phyloP scores from a whole-genome alignment of 2,797 vertebrate genomes.

The Sus cebifrons region DNA sequence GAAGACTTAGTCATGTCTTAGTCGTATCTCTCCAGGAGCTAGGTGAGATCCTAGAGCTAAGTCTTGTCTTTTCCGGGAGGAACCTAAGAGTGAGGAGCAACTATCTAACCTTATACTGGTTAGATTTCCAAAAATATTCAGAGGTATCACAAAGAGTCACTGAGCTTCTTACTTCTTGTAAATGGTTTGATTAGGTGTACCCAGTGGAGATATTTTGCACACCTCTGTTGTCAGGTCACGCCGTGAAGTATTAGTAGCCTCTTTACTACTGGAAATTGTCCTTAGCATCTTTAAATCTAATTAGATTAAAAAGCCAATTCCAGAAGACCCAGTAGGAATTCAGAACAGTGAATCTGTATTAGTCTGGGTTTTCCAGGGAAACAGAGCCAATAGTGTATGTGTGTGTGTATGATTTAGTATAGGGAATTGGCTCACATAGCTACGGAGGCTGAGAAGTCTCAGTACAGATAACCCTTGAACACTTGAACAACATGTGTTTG shows the following conservation, averaged over 20 bases:
- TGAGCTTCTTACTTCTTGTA: background rate
- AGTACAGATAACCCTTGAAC: no score
- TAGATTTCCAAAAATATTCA: background rate
- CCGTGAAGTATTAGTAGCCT: background rate
- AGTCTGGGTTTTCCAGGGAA: background rate
- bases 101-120: background rate
- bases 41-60: no score
- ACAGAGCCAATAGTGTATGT: background rate
- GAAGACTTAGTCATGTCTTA: no score
- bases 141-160: background rate
- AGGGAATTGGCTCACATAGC: background rate
- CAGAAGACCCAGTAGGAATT: background rate
- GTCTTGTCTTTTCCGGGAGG: no score
- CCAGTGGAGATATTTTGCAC: background rate
- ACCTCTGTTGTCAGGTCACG: background rate
- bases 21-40: no score
- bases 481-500: no score
- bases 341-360: background rate
- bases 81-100: background rate
- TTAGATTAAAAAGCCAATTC: background rate
- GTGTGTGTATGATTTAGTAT: background rate
- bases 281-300: constrained; percentile 5
- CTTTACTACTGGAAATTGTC: background rate
- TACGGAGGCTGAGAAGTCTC: background rate
- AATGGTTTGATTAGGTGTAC: background rate